Base-by-base conservation (phyloP, 2,797 vertebrate genomes). In the Rhinogobio ventralis region DNA sequence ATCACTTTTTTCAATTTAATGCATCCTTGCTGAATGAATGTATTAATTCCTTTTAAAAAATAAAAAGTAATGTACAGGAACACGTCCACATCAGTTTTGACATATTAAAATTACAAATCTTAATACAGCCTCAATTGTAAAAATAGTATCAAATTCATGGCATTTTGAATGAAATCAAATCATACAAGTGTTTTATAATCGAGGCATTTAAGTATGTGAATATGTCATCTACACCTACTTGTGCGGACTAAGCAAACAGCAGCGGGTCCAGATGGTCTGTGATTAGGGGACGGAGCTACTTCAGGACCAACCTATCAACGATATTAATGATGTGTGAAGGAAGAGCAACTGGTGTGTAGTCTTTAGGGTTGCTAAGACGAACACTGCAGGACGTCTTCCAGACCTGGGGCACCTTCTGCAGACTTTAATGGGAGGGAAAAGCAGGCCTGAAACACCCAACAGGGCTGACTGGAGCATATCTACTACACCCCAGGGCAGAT, bases 321-420 rank as follows among this genome's bases (percentile, higher is more conserved):
- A 68, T 45, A 68, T 79, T 72, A 79, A 79, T 85, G 83, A 71
- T 51, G 76, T 79, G 83, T 85, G 76, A 85, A 72, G 53, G 53
- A 79, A 51, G 39, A 62, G 82, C 28, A 55, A 77, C 51, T 46
- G 42, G 51, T 79, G 68, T 57, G 33, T 45, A 67, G 69, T 51
- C 42, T 83, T 68, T 45, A 83, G 60, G 80, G 42, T 51, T 51
- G 71, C 33, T 66, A 68, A 72, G 53, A 84, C 13, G 39, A 85
- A 72, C 42, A 62, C 57, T 4, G 30, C 53, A 53, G 57, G 75
- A 85, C 25, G 55, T 71, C 45, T 13, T 73, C 51, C 75, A 72
- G 42, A 49, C 83, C 83, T 15, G 15, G 28, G 39, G 66, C 36
- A 72, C 8, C 53, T 72, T 84, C 74, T 45, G 57, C 62, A 46